Evolutionary conservation across 1,140 invertebrate genomes (phyloP).

Genomic region (Drosophila bocqueti): DNA sequence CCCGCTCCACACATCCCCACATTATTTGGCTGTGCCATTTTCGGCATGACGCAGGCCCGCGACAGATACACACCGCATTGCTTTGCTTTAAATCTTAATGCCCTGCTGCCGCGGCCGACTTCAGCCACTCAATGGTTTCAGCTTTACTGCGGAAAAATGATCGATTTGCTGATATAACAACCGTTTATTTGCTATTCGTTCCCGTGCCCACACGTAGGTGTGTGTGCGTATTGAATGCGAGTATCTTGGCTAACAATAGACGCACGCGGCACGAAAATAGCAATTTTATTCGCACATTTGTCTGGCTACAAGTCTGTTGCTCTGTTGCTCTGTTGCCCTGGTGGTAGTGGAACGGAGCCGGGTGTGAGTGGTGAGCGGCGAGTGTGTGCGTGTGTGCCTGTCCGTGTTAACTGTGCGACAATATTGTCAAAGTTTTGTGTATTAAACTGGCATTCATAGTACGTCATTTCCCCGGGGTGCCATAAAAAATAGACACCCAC

Average conservation of each 20-base stretch:
- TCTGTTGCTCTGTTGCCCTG: constrained; percentile 22
- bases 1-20: constrained; percentile 10
- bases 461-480: constrained; percentile 73
- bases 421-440: constrained; percentile 75
- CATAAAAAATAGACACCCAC: constrained; percentile 68
- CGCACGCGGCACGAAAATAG: constrained; percentile 66
- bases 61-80: constrained; percentile 32
- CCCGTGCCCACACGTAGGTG: constrained; percentile 3
- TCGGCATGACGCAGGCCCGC: constrained; percentile 53
- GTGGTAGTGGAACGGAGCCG: not conserved
- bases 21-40: constrained; percentile 33
- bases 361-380: not conserved
- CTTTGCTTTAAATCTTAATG: constrained; percentile 41
- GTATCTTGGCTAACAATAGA: constrained; percentile 68
- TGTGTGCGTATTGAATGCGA: constrained; percentile 18
- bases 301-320: constrained; percentile 47
- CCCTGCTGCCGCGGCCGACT: not conserved
- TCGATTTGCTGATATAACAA: constrained; percentile 50
- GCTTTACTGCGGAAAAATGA: constrained; percentile 48
- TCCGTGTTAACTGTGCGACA: constrained; percentile 57
- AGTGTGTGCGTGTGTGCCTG: constrained; percentile 18
- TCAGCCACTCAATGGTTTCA: constrained; percentile 31
- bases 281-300: constrained; percentile 61
- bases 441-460: constrained; percentile 76
- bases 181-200: constrained; percentile 39